These are phyloP conservation scores for Alosa sapidissima DNA, from an alignment of 2,797 vertebrate species.

Conservation along the genomic window DNA sequence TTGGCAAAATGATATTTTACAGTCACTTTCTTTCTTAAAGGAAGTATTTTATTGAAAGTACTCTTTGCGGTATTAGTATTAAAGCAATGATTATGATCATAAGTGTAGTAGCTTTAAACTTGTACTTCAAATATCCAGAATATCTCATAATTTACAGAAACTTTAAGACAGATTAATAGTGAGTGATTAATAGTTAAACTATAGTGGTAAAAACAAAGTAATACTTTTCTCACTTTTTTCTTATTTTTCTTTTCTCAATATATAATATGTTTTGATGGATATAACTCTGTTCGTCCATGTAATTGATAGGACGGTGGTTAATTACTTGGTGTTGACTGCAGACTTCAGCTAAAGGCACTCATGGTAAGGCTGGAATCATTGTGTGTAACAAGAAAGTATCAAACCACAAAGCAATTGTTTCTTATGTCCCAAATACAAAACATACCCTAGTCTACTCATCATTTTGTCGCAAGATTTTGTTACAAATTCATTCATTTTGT, in stretches of 20 bases:
- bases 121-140: background rate
- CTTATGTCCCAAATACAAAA: background rate
- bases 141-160: background rate
- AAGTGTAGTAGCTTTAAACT: background rate
- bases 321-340: background rate
- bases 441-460: background rate
- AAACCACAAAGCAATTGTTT: background rate
- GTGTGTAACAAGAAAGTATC: background rate
- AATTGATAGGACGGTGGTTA: background rate
- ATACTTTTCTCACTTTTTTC: background rate
- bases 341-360: background rate
- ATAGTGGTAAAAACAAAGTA: background rate
- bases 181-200: background rate
- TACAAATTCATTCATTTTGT: background rate
- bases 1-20: background rate
- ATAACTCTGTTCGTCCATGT: too few species aligned
- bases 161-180: background rate
- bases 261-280: too few species aligned
- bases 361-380: background rate
- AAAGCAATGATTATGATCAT: background rate
- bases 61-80: background rate
- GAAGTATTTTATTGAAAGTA: background rate
- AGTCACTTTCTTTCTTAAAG: too few species aligned
- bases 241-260: background rate
- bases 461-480: background rate